Evolutionary conservation across 2,797 vertebrate species (phyloP).

Genomic region (Psittacula derbiana): DNA sequence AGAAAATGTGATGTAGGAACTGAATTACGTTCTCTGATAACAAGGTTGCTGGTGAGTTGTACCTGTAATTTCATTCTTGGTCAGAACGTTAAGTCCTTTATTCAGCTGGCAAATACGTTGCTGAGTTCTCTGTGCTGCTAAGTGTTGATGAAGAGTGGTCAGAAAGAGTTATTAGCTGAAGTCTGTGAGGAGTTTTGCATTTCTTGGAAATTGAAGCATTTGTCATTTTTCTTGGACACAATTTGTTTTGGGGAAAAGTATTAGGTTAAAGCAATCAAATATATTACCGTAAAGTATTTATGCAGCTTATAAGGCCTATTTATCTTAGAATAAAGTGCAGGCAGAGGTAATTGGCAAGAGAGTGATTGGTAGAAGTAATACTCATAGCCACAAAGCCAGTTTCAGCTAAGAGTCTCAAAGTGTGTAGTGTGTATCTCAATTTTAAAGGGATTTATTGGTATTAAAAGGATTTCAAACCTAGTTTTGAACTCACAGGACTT

Average conservation of each 20-base stretch:
- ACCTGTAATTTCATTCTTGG: not conserved
- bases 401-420: not conserved
- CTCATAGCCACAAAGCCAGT: not conserved
- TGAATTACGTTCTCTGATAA: not conserved
- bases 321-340: not conserved
- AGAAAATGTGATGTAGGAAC: not conserved
- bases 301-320: not conserved
- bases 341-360: not conserved
- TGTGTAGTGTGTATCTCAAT: not conserved
- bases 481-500: not conserved
- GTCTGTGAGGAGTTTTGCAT: not conserved
- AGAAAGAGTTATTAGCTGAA: not conserved
- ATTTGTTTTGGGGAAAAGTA: not conserved
- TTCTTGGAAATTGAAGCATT: not conserved
- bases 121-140: not conserved
- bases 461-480: constrained; percentile 1
- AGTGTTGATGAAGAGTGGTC: not conserved
- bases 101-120: not conserved
- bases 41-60: not conserved
- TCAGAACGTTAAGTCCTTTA: not conserved
- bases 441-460: constrained; percentile 31
- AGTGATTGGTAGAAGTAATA: not conserved
- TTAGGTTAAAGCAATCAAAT: not conserved
- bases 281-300: not conserved
- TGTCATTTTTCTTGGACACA: not conserved